Base-by-base conservation (phyloP, 2,888 invertebrate species). In the Caenorhabditis sinica region DNA sequence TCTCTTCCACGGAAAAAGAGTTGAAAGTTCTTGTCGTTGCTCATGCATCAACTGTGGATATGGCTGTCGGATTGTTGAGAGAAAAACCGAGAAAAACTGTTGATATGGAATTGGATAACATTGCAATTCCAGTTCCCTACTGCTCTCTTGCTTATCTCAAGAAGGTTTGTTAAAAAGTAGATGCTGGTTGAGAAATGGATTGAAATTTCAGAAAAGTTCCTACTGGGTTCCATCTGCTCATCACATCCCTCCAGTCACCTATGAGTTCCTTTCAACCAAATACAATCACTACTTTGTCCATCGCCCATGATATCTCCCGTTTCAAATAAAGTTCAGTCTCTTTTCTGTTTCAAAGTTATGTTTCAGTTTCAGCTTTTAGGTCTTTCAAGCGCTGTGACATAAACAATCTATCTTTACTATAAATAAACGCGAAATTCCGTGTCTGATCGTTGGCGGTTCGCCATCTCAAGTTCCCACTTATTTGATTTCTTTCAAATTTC, bases 41-140 rank as follows among this genome's bases (percentile, higher is more conserved):
- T 13, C 90, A 91, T 60, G 90, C 90, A 15, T 90, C 90, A 28
- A 90, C 90, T 2, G 90, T 91, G n/a, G 90, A 91, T 76, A 85
- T 91, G 83, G 89, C 88, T 3, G 89, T 88, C 2, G 90, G 90
- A 17, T 66, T 84, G 45, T 61, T 89, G 56, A 66, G 87, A 36
- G 83, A 83, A 15, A 61, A 68, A 51, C 84, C 86, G n/a, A 73
- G 89, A 25, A 63, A 63, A 30, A 85, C 86, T 2, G 79, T 68
- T 5, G 72, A 68, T 1, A 33, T 58, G 23, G 88, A 89, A 40
- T 84, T 89, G 20, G 68, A 83, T 25, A 61, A 86, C 23, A 87
- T 89, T 33, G 82, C 85, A 0, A 69, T 83, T 33, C 79, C 83
- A 5, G 85, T 88, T 13, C 88, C 88, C 1, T 87, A 86, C 77